phyloP scores from a whole-genome alignment of 2,888 invertebrate species.

The Silvanus unidentatus region DNA sequence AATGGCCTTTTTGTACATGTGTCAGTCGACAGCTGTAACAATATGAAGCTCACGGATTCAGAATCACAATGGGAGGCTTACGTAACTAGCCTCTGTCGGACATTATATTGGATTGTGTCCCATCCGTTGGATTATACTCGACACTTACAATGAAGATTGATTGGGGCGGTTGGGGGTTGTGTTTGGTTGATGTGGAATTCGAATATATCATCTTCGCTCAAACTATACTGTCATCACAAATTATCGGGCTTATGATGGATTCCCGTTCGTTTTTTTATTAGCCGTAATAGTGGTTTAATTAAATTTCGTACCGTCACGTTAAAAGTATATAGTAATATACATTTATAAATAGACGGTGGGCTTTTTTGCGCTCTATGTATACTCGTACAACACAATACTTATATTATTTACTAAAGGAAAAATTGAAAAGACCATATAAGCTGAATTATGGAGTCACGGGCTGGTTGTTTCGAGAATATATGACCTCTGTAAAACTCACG shows the following conservation, averaged over 20 bases:
- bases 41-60: constrained; percentile 27
- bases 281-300: background rate
- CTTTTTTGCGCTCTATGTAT: too few species aligned
- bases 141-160: constrained; percentile 42
- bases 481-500: constrained; percentile 40
- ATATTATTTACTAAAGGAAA: constrained; percentile 23
- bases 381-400: constrained; percentile 25
- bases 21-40: constrained; percentile 35
- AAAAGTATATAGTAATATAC: too few species aligned
- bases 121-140: constrained; percentile 37
- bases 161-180: constrained; percentile 22
- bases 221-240: constrained; percentile 42
- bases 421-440: constrained; percentile 38
- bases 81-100: constrained; percentile 37
- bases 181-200: constrained; percentile 15
- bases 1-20: constrained; percentile 13
- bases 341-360: too few species aligned
- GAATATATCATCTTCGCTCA: constrained; percentile 41
- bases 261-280: constrained; percentile 9
- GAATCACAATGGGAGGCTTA: constrained; percentile 25
- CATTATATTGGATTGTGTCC: constrained; percentile 41
- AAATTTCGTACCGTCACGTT: too few species aligned
- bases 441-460: constrained; percentile 39
- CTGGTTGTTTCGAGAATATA: constrained; percentile 36
- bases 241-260: constrained; percentile 42